Percentiles rank a stretch among this genome's conserved stretches.
phyloP scores from a whole-genome alignment of 2,113 vertebrate species.

The Todiramphus saurophagus region DNA sequence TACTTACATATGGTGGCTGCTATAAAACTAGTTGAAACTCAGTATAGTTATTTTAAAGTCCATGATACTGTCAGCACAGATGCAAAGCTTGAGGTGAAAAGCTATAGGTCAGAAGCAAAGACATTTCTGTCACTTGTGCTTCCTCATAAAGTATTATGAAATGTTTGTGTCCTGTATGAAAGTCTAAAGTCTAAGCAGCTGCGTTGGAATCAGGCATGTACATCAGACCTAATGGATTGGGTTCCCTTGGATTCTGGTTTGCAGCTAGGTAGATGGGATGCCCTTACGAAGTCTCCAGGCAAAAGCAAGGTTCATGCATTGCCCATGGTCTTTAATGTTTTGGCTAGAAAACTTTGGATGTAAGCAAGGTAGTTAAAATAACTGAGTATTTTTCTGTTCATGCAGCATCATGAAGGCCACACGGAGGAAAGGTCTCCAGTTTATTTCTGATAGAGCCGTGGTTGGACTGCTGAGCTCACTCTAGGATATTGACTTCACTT shows the following conservation, averaged over 20 bases:
- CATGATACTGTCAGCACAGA: neutral
- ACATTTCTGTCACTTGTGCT: neutral
- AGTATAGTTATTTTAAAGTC: neutral
- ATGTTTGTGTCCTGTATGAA: fast-evolving
- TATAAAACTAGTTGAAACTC: neutral
- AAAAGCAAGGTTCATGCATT: neutral
- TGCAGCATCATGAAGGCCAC: neutral
- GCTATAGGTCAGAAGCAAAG: neutral
- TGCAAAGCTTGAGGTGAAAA: neutral
- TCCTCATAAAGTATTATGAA: neutral
- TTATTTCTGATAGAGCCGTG: neutral
- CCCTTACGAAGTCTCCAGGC: neutral
- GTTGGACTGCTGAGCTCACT: neutral
- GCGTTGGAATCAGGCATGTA: neutral
- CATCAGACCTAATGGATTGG: neutral
- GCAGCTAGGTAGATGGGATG: neutral
- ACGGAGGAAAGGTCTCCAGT: neutral
- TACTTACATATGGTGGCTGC: neutral
- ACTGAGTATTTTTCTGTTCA: neutral
- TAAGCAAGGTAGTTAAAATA: neutral
- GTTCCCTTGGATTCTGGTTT: neutral
- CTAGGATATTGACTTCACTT: neutral
- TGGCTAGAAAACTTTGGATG: neutral
- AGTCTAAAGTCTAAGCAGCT: neutral
- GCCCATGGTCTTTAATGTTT: neutral